Conservation (phyloP, 2,888 invertebrate species). For the Drosophila tanythrix region DNA sequence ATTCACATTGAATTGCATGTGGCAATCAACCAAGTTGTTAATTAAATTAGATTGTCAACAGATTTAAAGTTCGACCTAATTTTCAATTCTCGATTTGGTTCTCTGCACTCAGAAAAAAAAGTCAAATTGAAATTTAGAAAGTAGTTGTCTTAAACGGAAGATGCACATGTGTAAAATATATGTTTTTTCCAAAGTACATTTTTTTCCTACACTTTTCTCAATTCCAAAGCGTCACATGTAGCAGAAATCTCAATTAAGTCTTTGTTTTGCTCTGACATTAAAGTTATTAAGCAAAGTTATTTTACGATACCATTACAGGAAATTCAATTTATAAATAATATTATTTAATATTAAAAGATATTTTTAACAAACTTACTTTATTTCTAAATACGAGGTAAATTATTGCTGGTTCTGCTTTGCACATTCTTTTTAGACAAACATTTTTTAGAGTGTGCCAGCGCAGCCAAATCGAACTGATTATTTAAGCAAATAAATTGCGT, state of each 20-base stretch:
- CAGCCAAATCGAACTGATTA: slow-evolving; percentile 38
- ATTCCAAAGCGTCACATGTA: not conserved
- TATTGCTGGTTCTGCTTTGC: not conserved
- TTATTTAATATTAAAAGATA: too few species aligned
- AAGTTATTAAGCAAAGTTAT: not conserved
- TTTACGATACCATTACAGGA: not conserved
- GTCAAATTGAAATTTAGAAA: not conserved
- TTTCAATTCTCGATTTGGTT: slow-evolving; percentile 2
- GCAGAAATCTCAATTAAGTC: not conserved
- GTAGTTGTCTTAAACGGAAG: not conserved
- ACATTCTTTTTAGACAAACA: not conserved
- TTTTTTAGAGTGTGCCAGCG: slow-evolving; percentile 3
- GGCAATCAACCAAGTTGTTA: slow-evolving; percentile 58
- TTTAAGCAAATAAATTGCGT: slow-evolving; percentile 52
- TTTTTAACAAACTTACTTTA: not conserved
- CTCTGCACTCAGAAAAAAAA: slow-evolving; percentile 1
- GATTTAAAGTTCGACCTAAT: slow-evolving; percentile 46
- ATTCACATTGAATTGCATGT: slow-evolving; percentile 22
- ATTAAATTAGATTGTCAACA: slow-evolving; percentile 66
- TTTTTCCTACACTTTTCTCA: not conserved
- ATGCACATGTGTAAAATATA: not conserved
- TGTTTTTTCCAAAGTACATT: not conserved
- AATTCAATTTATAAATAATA: not conserved
- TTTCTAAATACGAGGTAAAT: not conserved
- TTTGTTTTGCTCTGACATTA: not conserved